These are phyloP conservation scores for Trachythela sp. DNA, from an alignment of 64 coral and sea anemone genomes.

Conservation along the genomic window DNA sequence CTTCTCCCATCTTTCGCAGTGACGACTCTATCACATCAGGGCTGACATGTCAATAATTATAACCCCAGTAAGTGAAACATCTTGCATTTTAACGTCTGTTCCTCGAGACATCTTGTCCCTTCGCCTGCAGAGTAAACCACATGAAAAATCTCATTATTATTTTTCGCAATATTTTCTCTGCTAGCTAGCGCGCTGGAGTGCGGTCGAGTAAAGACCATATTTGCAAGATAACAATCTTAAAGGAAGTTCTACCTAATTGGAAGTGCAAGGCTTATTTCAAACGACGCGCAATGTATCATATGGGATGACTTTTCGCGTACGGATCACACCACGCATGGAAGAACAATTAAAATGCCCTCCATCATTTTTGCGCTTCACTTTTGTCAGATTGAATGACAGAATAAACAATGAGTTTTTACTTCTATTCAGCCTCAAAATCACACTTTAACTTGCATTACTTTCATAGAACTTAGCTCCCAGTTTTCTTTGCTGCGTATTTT, in stretches of 20 bases:
- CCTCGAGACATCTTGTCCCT: background rate
- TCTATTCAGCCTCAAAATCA: too few relatives aligned
- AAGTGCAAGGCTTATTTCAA: background rate
- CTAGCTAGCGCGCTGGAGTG: background rate
- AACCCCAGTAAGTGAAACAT: background rate
- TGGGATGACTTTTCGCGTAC: background rate
- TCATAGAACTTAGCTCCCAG: too few relatives aligned
- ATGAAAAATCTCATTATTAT: background rate
- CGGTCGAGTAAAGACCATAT: background rate
- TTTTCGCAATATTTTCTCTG: background rate
- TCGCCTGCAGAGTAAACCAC: background rate
- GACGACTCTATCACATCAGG: background rate
- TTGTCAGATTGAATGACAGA: too few relatives aligned
- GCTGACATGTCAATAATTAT: conserved; percentile 2
- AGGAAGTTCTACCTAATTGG: background rate
- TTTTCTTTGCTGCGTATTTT: too few relatives aligned
- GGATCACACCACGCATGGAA: background rate
- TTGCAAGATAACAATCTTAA: background rate
- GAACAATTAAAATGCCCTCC: background rate
- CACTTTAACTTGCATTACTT: too few relatives aligned
- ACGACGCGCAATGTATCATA: background rate
- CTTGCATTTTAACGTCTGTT: background rate
- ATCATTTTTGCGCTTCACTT: background rate
- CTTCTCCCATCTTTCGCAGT: background rate
- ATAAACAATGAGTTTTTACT: too few relatives aligned